Base-by-base conservation (phyloP, 1,140 invertebrate genomes). In the Penaeus vannamei region DNA sequence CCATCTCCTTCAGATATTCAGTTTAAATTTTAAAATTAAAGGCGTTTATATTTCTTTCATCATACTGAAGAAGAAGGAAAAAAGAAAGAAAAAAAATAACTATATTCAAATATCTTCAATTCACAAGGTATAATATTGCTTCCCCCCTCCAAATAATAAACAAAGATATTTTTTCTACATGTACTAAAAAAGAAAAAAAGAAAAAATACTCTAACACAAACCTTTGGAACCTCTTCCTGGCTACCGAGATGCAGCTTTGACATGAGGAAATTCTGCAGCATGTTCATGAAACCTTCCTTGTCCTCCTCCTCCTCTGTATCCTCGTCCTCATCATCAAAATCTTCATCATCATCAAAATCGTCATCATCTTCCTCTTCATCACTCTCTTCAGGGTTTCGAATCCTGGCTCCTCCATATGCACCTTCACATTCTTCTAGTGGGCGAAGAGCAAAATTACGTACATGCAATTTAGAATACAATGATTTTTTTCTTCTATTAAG, bases 251-350 rank as follows among this genome's bases (percentile, higher is more conserved):
- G 69, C n/a, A 89, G 60, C 66, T 89, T 89, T 29, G 12, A 77
- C 87, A 84, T 85, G 29, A 89, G 53, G 76, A 84, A 89, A 53
- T 85, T 89, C 66, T 89, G 87, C 1, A 89, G 72, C 83, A 85
- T 85, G 64, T 59, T 85, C 87, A 89, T 89, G 72, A 89, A 89
- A 4, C 87, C 87, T 32, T 89, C 87, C 29, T 80, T 77, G 60
- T 89, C 87, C 2, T 83, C 87, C 23, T 89, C 87, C 26, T 84
- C 59, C 26, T 79, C 82, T 20, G 83, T 72, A 80, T 84, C 81
- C 0, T 89, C 82, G 17, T 84, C 87, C 29, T 89, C 87, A 26
- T 89, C 81, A 8, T 85, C 69, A 5, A 64, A 59, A n/a, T 88
- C 80, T 1, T 89, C 87, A 29, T 89, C 87, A 17, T 60, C 42